These are phyloP conservation scores for Eospalax fontanierii DNA, from an alignment of 2,797 vertebrate genomes.

Conservation along the genomic window DNA sequence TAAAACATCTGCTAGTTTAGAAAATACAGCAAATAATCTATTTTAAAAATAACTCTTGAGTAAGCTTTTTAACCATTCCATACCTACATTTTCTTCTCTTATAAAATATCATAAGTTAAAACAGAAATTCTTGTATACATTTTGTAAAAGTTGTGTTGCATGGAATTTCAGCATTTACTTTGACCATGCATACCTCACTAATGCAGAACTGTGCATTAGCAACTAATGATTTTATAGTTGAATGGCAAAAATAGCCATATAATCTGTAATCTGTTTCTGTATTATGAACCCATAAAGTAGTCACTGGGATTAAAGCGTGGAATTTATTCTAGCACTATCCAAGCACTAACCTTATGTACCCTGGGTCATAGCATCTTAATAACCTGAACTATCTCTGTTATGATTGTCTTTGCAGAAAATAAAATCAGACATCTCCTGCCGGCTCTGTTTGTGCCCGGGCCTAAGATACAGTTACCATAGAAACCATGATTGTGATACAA, in stretches of 20 bases:
- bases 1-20: conserved; percentile 81
- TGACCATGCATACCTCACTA: conserved; percentile 44
- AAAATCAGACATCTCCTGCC: conserved; percentile 86
- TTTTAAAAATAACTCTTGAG: conserved; percentile 75
- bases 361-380: conserved; percentile 69
- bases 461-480: conserved; percentile 92
- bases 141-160: conserved; percentile 25
- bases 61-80: conserved; percentile 65
- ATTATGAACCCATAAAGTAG: conserved; percentile 43
- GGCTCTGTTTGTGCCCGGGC: conserved; percentile 89
- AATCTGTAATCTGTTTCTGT: background rate
- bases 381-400: conserved; percentile 83
- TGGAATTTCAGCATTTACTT: background rate
- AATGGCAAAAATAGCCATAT: conserved; percentile 62
- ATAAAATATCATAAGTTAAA: conserved; percentile 42
- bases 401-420: conserved; percentile 86
- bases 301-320: conserved; percentile 45
- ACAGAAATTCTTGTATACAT: background rate
- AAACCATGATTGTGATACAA: conserved; percentile 89
- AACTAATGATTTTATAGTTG: conserved; percentile 64
- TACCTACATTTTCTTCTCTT: conserved; percentile 36
- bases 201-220: background rate
- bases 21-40: conserved; percentile 81
- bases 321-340: conserved; percentile 65
- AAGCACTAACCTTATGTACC: conserved; percentile 67